These are phyloP conservation scores for Gryon sp. DNA, from an alignment of 1,140 invertebrate genomes.

Conservation along the genomic window DNA sequence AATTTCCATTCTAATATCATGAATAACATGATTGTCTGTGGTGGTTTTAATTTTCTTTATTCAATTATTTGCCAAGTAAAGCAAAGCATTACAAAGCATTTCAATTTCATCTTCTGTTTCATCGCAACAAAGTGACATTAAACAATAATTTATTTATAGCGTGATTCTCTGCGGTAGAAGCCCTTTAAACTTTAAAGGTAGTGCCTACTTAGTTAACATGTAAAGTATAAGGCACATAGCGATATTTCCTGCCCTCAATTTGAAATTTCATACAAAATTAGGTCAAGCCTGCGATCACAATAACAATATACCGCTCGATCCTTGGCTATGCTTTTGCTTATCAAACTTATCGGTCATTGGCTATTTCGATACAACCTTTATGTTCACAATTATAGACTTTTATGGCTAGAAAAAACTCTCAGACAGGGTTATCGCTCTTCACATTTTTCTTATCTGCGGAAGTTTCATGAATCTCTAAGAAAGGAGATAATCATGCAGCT, in stretches of 20 bases:
- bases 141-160: conserved; percentile 50
- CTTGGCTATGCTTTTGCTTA: conserved; percentile 14
- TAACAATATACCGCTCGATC: conserved; percentile 23
- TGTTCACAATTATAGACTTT: neutral
- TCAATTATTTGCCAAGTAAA: too few species aligned
- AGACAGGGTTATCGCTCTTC: conserved; percentile 42
- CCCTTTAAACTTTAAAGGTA: conserved; percentile 32
- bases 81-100: too few species aligned
- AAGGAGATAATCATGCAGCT: neutral
- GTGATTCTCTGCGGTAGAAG: neutral
- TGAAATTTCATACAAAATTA: conserved; percentile 47
- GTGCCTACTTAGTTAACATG: conserved; percentile 39
- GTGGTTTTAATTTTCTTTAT: too few species aligned
- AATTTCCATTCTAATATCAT: too few species aligned
- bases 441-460: conserved; percentile 32
- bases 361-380: conserved; percentile 15
- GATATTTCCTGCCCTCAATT: conserved; percentile 46
- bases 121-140: conserved; percentile 12
- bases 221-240: conserved; percentile 28
- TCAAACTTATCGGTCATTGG: conserved; percentile 47
- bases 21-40: too few species aligned
- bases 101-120: too few species aligned
- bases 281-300: conserved; percentile 55
- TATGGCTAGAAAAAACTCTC: neutral
- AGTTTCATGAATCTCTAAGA: conserved; percentile 4